Evolutionary conservation across 2,797 vertebrate genomes (phyloP), one percentile per base, ranked within the genome.

Genomic region (Helarctos malayanus): DNA sequence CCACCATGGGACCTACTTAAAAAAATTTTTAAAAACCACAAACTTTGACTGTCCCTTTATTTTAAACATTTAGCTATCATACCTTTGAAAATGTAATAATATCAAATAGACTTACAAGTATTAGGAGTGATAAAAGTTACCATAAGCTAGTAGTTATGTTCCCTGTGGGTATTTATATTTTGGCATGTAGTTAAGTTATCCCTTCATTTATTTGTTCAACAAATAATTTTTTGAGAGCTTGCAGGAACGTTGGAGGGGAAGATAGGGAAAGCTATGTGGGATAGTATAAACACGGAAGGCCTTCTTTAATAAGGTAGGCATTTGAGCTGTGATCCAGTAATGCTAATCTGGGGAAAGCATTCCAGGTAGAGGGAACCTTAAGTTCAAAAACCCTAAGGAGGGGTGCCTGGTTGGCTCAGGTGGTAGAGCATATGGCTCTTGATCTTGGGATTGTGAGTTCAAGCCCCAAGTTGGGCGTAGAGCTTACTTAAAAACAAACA

Each of bases 131-230:
- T 71, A 69, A 87, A 93, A 83, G 23, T 89, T 80, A 47, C 25
- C 56, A 27, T 78, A n/a, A 57, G 49, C 49, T 79, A 38, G 38
- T 63, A 49, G 49, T 71, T 87, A 21, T 91, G 49, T 52, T 84
- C 57, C 57, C 35, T 85, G 23, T 75, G 78, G 71, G 18, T 75
- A 4, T 95, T 65, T 85, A 15, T 83, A 45, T 92, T 87, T 92
- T 88, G 73, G 57, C n/a, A 71, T 15, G 1, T 92, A 29, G 68
- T 71, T 80, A 56, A 63, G 69, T 91, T 84, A 73, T 71, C 5
- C 52, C 47, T 63, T 91, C 41, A 79, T 86, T 47, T 65, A 32
- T 82, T 65, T 78, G 56, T 57, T 92, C 13, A 63, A n/a, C 15
- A 73, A 8, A 16, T 59, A 56, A 63, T 68, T 59, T 92, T 14